phyloP scores from a whole-genome alignment of 2,797 vertebrate species.

The Cuniculus paca region DNA sequence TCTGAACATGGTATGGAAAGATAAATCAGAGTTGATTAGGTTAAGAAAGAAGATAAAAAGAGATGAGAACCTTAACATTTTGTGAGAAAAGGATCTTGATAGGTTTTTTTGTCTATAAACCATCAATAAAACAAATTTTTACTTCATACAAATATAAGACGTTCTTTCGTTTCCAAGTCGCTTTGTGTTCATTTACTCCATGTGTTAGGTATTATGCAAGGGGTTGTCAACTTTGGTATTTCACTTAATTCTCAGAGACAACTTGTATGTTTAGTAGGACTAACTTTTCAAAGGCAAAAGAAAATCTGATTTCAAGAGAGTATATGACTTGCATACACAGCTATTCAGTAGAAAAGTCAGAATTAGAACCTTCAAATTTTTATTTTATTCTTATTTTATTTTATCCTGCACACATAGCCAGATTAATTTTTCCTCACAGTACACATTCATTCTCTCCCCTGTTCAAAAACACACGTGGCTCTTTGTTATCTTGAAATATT shows the following conservation, averaged over 20 bases:
- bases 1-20: conserved; percentile 19
- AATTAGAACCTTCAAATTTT: conserved; percentile 5
- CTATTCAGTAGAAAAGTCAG: conserved; percentile 30
- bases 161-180: background rate
- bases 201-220: background rate
- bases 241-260: conserved; percentile 40
- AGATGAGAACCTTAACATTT: background rate
- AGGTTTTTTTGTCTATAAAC: background rate
- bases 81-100: background rate
- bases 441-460: background rate
- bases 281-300: background rate
- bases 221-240: conserved; percentile 17
- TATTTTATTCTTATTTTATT: background rate
- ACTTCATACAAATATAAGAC: conserved; percentile 39
- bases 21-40: conserved; percentile 18
- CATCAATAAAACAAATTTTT: conserved; percentile 16
- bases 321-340: background rate
- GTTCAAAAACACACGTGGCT: conserved; percentile 4
- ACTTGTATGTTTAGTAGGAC: background rate
- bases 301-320: conserved; percentile 6
- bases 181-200: background rate
- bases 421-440: background rate
- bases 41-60: conserved; percentile 36
- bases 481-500: background rate
- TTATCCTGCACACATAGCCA: background rate